Evolutionary conservation across 2,888 invertebrate genomes (phyloP), one percentile per base, ranked within the genome.

Genomic region (Apamea monoglypha): DNA sequence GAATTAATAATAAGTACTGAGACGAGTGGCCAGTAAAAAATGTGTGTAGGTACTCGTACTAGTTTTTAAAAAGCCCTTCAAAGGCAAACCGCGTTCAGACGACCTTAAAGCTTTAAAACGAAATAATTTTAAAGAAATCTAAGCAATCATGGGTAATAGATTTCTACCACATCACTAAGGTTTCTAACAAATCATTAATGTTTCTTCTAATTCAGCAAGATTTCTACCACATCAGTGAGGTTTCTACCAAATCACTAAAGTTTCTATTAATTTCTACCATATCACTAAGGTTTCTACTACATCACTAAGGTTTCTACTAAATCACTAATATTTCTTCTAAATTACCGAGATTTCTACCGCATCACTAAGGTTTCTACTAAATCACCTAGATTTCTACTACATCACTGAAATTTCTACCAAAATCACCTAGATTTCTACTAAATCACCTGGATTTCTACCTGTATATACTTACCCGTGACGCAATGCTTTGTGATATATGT

Each of bases 1-100:
- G 56, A 77, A 68, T 82, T 68, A 72, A 68, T 81, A 81, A 67
- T 68, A 82, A 32, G 56, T 40, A 36, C 29, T 56, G 10, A 59
- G 82, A 63, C 70, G 63, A 63, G 40, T 59, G 47, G 53, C 56
- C 12, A 64, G 63, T 50, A 59, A 69, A 74, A 74, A 36, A 10
- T 36, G 16, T 74, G 53, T n/a, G n/a, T 50, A 44, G 10, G n/a
- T 36, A n/a, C n/a, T n/a, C n/a, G n/a, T n/a, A n/a, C n/a, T n/a
- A n/a, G 1, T 61, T 73, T 47, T 36, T 16, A 47, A 77, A 50
- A 77, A 1, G 10, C 4, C 4, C 10, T n/a, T 18, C 21, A 3
- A 44, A 47, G 16, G 16, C 16, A 59, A 61, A 63, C 50, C 21
- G 7, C 4, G 10, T 36, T 50, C 18, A 8, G 5, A 12, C 0